Evolutionary conservation across 2,888 invertebrate species (phyloP), one percentile per base, ranked within the genome.

Genomic region (Onchidella celtica): DNA sequence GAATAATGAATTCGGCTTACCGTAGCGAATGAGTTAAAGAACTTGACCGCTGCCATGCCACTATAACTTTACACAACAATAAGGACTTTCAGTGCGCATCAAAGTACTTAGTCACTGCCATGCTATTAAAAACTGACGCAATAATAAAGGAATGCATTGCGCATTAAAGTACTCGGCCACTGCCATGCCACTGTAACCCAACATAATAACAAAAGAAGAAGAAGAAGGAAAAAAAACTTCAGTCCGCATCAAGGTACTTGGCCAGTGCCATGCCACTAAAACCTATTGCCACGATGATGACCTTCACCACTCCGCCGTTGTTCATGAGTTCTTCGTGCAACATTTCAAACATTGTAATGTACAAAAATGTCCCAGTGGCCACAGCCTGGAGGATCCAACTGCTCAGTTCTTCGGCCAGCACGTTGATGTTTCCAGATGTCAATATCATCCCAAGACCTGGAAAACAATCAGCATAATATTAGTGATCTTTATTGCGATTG

Each of bases 341-440:
- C 80, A 98, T 97, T 94, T 98, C 98, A 93, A 98, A 98, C 94
- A 97, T 97, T 9, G 98, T 97, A 29, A 98, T 97, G 94, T 98
- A 98, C 14, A 98, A 94, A 59, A 98, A 95, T 0, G 98, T 98
- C 9, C 98, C 98, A 27, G 97, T 96, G 0, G 98, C 97, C 81
- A 98, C 93, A 3, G 97, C 97, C 94, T 98, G 96, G 34, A 87
- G 90, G 63, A 94, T 85, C 1, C 93, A 93, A 70, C 85, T 88
- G 4, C 38, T 38, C 65, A 83, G 68, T 32, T 29, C 29, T 24
- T 80, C 55, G 0, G 79, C 78, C 14, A 3, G 14, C 0, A 29
- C 55, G 55, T 83, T 29, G 17, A 83, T 32, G 47, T 40, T 3
- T 2, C 78, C 78, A n/a, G 83, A 83, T 21, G 82, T 80, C 21